A percentile compares a stretch with the other conserved stretches of the same genome.
Evolutionary conservation across 2,113 vertebrate genomes (phyloP).

Genomic region (Brachirus orientalis): DNA sequence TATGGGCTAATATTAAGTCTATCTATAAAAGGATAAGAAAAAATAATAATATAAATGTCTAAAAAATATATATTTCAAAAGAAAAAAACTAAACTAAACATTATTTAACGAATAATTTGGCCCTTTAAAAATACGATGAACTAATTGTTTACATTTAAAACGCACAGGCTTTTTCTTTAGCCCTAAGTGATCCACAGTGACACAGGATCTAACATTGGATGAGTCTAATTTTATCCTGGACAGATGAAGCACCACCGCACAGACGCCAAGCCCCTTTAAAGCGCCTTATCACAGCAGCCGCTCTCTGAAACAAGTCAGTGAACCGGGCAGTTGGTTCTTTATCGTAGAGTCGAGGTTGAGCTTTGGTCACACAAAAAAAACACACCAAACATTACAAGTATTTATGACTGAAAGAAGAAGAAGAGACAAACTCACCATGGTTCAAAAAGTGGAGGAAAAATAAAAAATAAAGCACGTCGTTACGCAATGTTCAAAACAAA

Average conservation of each 20-base stretch:
- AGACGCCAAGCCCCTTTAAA: constrained; percentile 60
- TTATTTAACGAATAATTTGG: no score
- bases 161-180: not conserved
- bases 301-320: constrained; percentile 30
- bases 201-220: constrained; percentile 45
- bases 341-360: not conserved
- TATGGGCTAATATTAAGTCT: no score
- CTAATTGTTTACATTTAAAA: not conserved
- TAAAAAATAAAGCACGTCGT: not conserved
- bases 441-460: not conserved
- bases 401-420: not conserved
- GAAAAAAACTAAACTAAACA: no score
- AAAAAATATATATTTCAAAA: no score
- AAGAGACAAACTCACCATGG: constrained; percentile 68
- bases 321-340: constrained; percentile 13
- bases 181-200: constrained; percentile 33
- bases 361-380: not conserved
- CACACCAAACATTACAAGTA: not conserved
- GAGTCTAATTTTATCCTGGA: constrained; percentile 71
- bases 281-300: constrained; percentile 54
- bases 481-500: not conserved
- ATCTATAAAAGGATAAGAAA: no score
- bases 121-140: no score
- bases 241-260: constrained; percentile 37
- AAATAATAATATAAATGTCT: no score